Conservation (phyloP, 2,797 vertebrate species). For the Botia almorhae region DNA sequence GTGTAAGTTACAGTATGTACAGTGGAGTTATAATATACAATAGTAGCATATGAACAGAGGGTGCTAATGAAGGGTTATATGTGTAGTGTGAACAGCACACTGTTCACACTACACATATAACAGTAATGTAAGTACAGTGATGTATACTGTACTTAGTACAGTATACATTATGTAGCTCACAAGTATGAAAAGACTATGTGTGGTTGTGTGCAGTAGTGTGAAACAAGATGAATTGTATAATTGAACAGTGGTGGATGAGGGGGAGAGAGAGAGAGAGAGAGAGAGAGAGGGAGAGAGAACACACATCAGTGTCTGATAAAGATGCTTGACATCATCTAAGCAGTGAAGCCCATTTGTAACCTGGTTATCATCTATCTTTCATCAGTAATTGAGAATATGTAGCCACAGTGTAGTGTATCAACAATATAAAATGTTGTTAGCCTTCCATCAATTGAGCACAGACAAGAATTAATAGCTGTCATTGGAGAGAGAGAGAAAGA, state of each 20-base stretch:
- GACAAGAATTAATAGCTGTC: slow-evolving; percentile 81
- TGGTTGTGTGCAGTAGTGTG: background rate
- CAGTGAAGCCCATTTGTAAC: slow-evolving; percentile 78
- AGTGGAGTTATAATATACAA: too few relatives aligned
- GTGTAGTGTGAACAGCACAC: too few relatives aligned
- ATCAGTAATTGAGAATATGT: slow-evolving; percentile 79
- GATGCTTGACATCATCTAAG: slow-evolving; percentile 80
- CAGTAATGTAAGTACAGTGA: too few relatives aligned
- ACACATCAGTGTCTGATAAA: slow-evolving; percentile 76
- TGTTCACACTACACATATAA: too few relatives aligned
- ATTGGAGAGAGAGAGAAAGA: slow-evolving; percentile 67
- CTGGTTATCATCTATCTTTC: slow-evolving; percentile 80
- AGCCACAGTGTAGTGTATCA: slow-evolving; percentile 79
- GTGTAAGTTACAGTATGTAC: too few relatives aligned
- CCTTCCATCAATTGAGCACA: slow-evolving; percentile 79
- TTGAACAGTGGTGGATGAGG: slow-evolving; percentile 63
- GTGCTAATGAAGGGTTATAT: too few relatives aligned
- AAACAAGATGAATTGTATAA: slow-evolving; percentile 59
- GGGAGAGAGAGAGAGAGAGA: slow-evolving; percentile 63
- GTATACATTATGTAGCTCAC: too few relatives aligned
- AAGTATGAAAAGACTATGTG: too few relatives aligned
- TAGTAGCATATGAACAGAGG: too few relatives aligned
- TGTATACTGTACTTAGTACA: too few relatives aligned
- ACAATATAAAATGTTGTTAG: slow-evolving; percentile 80
- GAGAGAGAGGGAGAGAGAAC: slow-evolving; percentile 62